These are phyloP conservation scores for Ecliptopera silaceata DNA, from an alignment of 2,888 invertebrate genomes.

Conservation along the genomic window DNA sequence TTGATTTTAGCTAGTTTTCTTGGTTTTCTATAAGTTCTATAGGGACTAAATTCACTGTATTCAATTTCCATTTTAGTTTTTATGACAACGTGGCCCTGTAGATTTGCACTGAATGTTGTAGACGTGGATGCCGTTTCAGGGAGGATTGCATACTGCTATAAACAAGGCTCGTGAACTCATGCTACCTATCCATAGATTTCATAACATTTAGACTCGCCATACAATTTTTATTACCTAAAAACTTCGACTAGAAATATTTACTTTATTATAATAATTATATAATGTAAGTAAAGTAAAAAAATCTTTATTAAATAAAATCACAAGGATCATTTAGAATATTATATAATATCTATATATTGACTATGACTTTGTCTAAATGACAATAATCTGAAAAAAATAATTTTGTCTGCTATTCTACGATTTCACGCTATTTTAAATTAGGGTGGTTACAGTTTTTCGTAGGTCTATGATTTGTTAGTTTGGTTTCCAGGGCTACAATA, in stretches of 20 bases:
- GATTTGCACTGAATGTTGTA: slow-evolving; percentile 29
- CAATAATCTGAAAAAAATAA: no score
- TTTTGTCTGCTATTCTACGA: no score
- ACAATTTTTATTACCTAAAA: background rate
- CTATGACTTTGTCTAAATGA: no score
- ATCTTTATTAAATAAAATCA: no score
- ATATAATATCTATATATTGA: no score
- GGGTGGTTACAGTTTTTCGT: slow-evolving; percentile 2
- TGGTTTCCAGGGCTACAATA: slow-evolving; percentile 17
- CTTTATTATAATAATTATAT: no score
- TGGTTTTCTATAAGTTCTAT: slow-evolving; percentile 41
- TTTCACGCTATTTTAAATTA: no score
- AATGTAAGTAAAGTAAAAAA: no score
- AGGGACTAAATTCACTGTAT: slow-evolving; percentile 23
- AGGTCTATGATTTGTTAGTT: slow-evolving; percentile 17
- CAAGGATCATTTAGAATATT: no score
- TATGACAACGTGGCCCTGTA: slow-evolving; percentile 35
- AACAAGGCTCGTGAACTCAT: background rate
- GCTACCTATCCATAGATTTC: slow-evolving; percentile 8
- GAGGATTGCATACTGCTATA: slow-evolving; percentile 18
- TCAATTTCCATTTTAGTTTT: slow-evolving; percentile 26
- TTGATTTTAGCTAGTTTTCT: slow-evolving; percentile 58
- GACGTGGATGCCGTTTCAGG: slow-evolving; percentile 14
- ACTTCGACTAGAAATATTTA: no score
- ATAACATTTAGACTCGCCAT: slow-evolving; percentile 9